A percentile compares a stretch with the other conserved stretches of the same genome.
phyloP scores from a whole-genome alignment of 2,888 invertebrate genomes.

The Entomobrya multifasciata region DNA sequence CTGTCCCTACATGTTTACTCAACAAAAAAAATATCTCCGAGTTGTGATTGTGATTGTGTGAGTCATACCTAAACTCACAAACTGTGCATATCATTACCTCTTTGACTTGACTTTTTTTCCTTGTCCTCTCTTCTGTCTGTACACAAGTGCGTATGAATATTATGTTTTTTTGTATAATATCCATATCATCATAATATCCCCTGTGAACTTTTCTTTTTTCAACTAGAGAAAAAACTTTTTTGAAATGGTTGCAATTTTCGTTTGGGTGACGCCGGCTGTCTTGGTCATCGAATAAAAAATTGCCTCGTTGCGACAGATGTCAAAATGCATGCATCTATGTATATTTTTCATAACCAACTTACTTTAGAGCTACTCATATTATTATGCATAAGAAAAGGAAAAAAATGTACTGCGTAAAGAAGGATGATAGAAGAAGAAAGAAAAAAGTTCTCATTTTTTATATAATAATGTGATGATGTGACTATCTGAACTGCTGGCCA shows the following conservation, averaged over 20 bases:
- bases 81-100: constrained; percentile 63
- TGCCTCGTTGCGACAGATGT: constrained; percentile 78
- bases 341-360: constrained; percentile 71
- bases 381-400: not conserved
- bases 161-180: not conserved
- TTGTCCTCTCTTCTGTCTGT: not conserved
- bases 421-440: too few species aligned
- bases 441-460: too few species aligned
- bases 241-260: constrained; percentile 78
- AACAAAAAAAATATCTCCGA: too few species aligned
- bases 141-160: not conserved
- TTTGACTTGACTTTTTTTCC: constrained; percentile 21
- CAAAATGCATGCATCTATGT: constrained; percentile 79
- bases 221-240: constrained; percentile 40
- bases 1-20: constrained; percentile 36
- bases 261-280: constrained; percentile 78
- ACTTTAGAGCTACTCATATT: not conserved
- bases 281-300: constrained; percentile 78
- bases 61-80: constrained; percentile 62
- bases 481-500: not conserved
- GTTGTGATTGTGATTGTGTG: constrained; percentile 39
- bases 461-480: not conserved
- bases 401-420: not conserved
- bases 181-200: not conserved
- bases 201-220: constrained; percentile 9